Evolutionary conservation across 2,888 invertebrate species (phyloP), one percentile per base, ranked within the genome.

Genomic region (Mycogona germanica): DNA sequence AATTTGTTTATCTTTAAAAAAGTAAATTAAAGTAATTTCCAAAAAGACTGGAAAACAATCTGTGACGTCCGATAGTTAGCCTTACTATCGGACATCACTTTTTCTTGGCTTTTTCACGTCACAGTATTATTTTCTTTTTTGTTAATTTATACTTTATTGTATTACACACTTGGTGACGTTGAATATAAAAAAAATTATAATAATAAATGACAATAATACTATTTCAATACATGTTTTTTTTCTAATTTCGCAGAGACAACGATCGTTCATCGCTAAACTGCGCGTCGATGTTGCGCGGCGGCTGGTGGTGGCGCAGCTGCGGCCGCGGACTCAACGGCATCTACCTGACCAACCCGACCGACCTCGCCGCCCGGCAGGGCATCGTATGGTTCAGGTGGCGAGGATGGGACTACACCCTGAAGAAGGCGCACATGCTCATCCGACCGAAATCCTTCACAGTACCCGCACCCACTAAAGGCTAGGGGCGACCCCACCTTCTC

Each of bases 291-390:
- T 75, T 91, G 61, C 89, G 89, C 72, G 89, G 89, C 49, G 89
- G 89, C 4, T 91, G 89, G 89, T 91, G 89, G 89, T 89, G 89
- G 89, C 87, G 89, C 67, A 88, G 87, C 0, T 91, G 89, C 66
- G 89, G 89, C 25, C 77, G 89, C 64, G 89, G 89, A 7, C 77
- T 91, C 26, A 91, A 91, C 66, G 89, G 89, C 14, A 77, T 89
- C 30, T 89, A 91, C 66, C 74, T 89, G 44, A 87, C 88, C 64
- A 87, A 89, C 70, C 87, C 66, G 23, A 65, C 88, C 70, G 88
- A 89, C 71, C 76, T 87, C 58, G 88, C 87, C 45, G 88, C 88
- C 55, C 77, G 88, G 67, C 88, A 89, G 81, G 88, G 86, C 59
- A 89, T 91, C 62, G 89, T 91, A 5, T 91, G 89, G 89, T 91